Evolutionary conservation across 2,888 invertebrate genomes (phyloP), one percentile per base, ranked within the genome.

Genomic region (Oligia fasciuncula): DNA sequence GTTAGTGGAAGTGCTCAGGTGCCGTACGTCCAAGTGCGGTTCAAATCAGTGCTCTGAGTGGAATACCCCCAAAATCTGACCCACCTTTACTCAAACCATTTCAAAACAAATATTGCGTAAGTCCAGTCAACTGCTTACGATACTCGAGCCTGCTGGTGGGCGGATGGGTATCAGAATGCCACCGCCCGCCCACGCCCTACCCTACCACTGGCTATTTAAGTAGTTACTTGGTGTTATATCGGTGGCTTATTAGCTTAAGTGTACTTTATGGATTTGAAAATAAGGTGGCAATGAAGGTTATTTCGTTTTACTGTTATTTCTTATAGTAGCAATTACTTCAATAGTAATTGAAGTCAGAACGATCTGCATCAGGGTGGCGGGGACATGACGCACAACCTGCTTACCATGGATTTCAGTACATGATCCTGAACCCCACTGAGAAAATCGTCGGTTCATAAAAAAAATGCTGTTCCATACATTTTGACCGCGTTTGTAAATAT

Each of bases 131-230:
- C 66, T 67, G 49, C 67, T 79, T 84, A 84, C 79, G 74, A 84
- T 87, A 79, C 62, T 78, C 63, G 19, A 65, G 73, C 51, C 76
- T 84, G 83, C 4, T 68, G 79, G 91, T 91, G 90, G 90, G 91
- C 85, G 90, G 86, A 84, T 86, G 77, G 78, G 81, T 79, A 76
- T 62, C 79, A 83, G 89, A 90, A 90, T 90, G 89, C 82, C 81
- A 82, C 80, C 80, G 88, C 76, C 87, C 86, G 82, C 88, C 85
- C 74, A 89, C 87, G 40, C 14, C 83, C n/a, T 68, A 62, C 23
- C 57, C 51, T 73, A 66, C 73, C 70, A 68, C 51, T 83, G 83
- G 83, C 73, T 77, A 85, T 77, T 83, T 35, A 76, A 77, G 57
- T 78, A 29, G 66, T 66, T 63, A 86, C 65, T 62, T 86, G 82